These are phyloP conservation scores for Microctenopoma lineatum DNA, from an alignment of 2,797 vertebrate genomes.

Conservation along the genomic window DNA sequence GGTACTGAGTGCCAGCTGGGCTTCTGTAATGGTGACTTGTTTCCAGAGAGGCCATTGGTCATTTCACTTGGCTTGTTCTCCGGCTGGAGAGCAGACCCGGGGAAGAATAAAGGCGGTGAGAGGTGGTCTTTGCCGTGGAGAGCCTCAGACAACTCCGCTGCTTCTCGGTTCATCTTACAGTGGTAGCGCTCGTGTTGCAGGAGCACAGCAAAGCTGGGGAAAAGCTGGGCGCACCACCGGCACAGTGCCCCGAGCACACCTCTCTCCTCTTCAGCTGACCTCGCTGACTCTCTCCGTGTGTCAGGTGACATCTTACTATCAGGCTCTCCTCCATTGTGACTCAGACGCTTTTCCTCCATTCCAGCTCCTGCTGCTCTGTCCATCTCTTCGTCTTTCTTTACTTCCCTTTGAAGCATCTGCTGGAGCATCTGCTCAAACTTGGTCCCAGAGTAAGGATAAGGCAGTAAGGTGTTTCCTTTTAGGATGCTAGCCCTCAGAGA, in stretches of 20 bases:
- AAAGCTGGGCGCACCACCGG: conserved; percentile 80
- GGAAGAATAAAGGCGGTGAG: conserved; percentile 61
- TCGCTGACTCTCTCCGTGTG: conserved; percentile 32
- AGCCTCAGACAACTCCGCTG: conserved; percentile 54
- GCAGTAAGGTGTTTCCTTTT: conserved; percentile 77
- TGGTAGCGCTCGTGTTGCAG: conserved; percentile 83
- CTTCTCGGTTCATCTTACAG: conserved; percentile 76
- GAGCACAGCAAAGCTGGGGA: conserved; percentile 77
- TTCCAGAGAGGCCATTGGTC: conserved; percentile 70
- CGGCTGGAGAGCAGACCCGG: conserved; percentile 46
- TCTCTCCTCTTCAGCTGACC: conserved; percentile 48
- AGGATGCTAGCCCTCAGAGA: conserved; percentile 72
- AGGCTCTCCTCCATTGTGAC: conserved; percentile 49
- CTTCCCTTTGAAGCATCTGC: conserved; percentile 81
- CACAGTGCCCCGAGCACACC: conserved; percentile 66
- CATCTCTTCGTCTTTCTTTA: conserved; percentile 61
- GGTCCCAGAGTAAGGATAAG: conserved; percentile 76
- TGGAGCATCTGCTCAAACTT: conserved; percentile 84
- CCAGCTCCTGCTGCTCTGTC: conserved; percentile 34
- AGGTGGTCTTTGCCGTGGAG: conserved; percentile 57
- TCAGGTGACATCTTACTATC: conserved; percentile 62
- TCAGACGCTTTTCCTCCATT: conserved; percentile 42
- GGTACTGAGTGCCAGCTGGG: conserved; percentile 77
- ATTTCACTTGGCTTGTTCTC: conserved; percentile 53
- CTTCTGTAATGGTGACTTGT: conserved; percentile 72